These are phyloP conservation scores for Cettia cetti DNA, from an alignment of 2,113 vertebrate genomes.

Conservation along the genomic window DNA sequence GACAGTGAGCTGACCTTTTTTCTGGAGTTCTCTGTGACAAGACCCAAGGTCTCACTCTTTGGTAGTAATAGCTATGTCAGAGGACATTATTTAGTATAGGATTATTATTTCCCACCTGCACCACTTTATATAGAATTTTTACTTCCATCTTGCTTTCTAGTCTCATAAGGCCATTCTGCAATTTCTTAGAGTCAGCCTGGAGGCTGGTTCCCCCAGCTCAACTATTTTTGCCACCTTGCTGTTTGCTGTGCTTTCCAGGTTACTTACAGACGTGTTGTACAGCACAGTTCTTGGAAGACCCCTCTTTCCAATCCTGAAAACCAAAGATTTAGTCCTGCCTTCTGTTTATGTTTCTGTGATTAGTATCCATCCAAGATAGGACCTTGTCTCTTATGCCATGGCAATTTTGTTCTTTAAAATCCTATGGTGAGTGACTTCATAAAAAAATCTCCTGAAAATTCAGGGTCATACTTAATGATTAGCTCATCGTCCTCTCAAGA, in stretches of 20 bases:
- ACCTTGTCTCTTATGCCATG: background rate
- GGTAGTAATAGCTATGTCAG: background rate
- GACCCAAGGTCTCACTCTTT: background rate
- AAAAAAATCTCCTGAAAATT: background rate
- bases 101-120: background rate
- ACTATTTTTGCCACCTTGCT: background rate
- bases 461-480: background rate
- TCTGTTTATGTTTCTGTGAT: background rate
- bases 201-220: background rate
- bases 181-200: background rate
- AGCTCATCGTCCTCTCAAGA: background rate
- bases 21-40: background rate
- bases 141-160: background rate
- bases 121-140: background rate
- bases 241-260: background rate
- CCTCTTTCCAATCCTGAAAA: background rate
- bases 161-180: background rate
- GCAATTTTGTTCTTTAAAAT: background rate
- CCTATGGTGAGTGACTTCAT: background rate
- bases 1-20: background rate
- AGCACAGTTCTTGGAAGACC: background rate
- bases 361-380: background rate
- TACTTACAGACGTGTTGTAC: fast-evolving
- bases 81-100: background rate
- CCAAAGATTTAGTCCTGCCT: background rate